Evolutionary conservation across 2,888 invertebrate species (phyloP), one percentile per base, ranked within the genome.

Genomic region (Lithophane semibrunnea): DNA sequence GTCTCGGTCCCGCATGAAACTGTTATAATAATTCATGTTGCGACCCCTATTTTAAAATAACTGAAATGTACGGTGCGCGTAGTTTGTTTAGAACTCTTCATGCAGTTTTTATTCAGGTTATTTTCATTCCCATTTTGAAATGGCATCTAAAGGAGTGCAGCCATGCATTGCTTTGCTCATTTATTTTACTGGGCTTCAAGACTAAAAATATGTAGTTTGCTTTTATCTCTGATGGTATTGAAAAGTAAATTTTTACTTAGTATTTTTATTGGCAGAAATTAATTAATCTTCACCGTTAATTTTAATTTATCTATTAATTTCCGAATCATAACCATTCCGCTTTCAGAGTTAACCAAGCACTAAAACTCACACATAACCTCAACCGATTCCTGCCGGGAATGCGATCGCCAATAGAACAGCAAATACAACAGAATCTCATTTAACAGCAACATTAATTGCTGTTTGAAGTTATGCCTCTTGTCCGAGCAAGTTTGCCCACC

Each of bases 361-460:
- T 66, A 61, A 60, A 54, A 63, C 42, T 64, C 49, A 44, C 61
- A 70, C 37, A 52, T 64, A 42, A 10, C 56, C 49, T 21, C 49
- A 2, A 63, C 18, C 18, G 56, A 12, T 37, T 47, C 21, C 44
- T 44, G 12, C 9, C 16, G 58, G 74, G 86, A 83, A 85, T 84
- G 85, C 71, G 76, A 80, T 80, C 70, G 80, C 58, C 76, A 66
- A 79, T 74, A 75, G 66, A 85, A 60, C 72, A 44, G 70, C 65
- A 82, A 85, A 82, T 71, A 84, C 80, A 86, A 75, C 73, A 79
- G 85, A 84, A 87, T 82, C 82, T 86, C 86, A 84, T 87, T 85
- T 82, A 83, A 86, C 70, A 74, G 85, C 84, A 88, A 91, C 88
- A 91, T 86, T 90, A 91, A 91, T 91, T 90, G 90, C 86, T 88